A percentile compares a stretch with the other conserved stretches of the same genome.
These are phyloP conservation scores for Alethe castanea DNA, from an alignment of 2,113 vertebrate genomes.

Conservation along the genomic window DNA sequence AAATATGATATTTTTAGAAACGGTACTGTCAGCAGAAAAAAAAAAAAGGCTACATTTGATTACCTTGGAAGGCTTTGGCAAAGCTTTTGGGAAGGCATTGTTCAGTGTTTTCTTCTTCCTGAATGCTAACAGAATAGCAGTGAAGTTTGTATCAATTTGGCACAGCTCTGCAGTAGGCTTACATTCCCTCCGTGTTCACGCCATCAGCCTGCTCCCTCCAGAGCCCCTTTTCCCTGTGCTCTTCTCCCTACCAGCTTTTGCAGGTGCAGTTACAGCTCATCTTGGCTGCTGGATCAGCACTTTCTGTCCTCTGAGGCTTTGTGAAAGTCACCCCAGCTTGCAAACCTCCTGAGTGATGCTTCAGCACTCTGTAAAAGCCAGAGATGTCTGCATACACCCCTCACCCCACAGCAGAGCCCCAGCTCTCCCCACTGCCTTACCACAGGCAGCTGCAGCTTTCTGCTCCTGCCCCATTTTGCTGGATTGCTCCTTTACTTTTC, in stretches of 20 bases:
- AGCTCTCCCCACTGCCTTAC: not conserved
- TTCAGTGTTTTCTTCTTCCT: not conserved
- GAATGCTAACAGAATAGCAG: not conserved
- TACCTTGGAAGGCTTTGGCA: not conserved
- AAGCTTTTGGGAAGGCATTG: not conserved
- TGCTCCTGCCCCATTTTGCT: not conserved
- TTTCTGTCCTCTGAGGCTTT: slow-evolving; percentile 1
- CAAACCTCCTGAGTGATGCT: not conserved
- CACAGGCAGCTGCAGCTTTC: not conserved
- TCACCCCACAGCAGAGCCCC: not conserved
- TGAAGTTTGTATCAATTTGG: not conserved
- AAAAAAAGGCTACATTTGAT: not conserved
- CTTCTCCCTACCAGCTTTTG: not conserved
- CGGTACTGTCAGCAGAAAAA: not conserved
- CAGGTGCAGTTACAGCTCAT: not conserved
- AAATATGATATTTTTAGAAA: not conserved
- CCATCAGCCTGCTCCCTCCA: not conserved
- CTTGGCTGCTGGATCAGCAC: slow-evolving; percentile 20
- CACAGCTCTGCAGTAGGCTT: not conserved
- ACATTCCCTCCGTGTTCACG: accelerated
- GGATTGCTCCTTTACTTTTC: not conserved
- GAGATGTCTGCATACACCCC: not conserved
- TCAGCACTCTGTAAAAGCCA: not conserved
- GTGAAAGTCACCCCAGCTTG: slow-evolving; percentile 25
- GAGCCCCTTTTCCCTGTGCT: accelerated